Base-by-base conservation (phyloP, 2,888 invertebrate genomes). In the Acrobasis suavella region DNA sequence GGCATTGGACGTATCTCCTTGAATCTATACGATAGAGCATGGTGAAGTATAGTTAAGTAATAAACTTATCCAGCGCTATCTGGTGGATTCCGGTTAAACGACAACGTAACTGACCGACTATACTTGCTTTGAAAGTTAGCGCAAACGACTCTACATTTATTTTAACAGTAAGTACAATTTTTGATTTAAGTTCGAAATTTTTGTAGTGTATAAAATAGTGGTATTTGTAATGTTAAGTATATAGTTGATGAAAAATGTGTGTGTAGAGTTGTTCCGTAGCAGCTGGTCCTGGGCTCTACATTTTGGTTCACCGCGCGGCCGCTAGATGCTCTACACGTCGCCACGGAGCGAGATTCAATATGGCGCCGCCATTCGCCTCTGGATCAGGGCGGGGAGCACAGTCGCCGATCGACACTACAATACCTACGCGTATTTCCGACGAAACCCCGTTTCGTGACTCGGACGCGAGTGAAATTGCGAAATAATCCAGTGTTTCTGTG, bases 331-430 rank as follows among this genome's bases (percentile, higher is more conserved):
- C 78, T 62, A 81, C 76, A 76, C 81, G 71, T 78, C 83, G 64
- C 69, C 65, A 77, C 81, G 75, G 74, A 78, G 80, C 72, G 81
- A 83, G 87, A 89, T 85, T 83, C 91, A 92, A 92, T 87, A 91
- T 92, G 91, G 91, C 91, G 89, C 79, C 87, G 76, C 85, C 92
- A 92, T 88, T 92, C 92, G 90, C 84, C 86, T 87, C 85, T 85
- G 83, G 88, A 88, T 85, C 89, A 89, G 92, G 92, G 92, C 92
- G 91, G 92, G 92, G 92, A 91, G 90, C 81, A 85, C 92, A 92
- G 92, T 91, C 80, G 83, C 81, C 79, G 85, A 86, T 86, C 85
- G 91, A 87, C 91, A 80, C 80, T 87, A 88, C 85, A 79, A 87
- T 86, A 89, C 85, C 84, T 88, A 88, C 91, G 86, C 89, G 91